Percentiles rank a stretch among this genome's conserved stretches.
These are phyloP conservation scores for Unio pictorum DNA, from an alignment of 2,888 invertebrate genomes.

Conservation along the genomic window DNA sequence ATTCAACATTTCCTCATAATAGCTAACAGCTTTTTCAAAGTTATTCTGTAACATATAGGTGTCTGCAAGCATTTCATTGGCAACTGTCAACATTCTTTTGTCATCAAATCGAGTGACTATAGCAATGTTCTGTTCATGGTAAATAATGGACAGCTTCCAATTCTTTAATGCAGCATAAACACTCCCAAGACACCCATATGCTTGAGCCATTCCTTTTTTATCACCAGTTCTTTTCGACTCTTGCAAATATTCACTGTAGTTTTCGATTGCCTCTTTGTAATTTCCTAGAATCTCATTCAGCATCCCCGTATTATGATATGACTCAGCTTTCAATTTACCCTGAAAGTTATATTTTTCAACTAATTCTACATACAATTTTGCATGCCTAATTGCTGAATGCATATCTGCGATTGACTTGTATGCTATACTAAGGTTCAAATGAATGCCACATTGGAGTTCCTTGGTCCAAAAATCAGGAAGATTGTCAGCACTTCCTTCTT, in stretches of 20 bases:
- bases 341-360: slow-evolving; percentile 45
- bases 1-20: slow-evolving; percentile 50
- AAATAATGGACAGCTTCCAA: slow-evolving; percentile 57
- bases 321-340: slow-evolving; percentile 51
- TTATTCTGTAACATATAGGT: slow-evolving; percentile 57
- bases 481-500: slow-evolving; percentile 35
- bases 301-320: slow-evolving; percentile 64
- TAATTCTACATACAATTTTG: slow-evolving; percentile 45
- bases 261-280: slow-evolving; percentile 57
- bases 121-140: slow-evolving; percentile 62
- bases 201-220: slow-evolving; percentile 56
- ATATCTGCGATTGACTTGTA: slow-evolving; percentile 67
- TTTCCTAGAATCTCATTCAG: slow-evolving; percentile 64
- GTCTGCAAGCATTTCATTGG: slow-evolving; percentile 65
- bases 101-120: slow-evolving; percentile 53
- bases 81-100: slow-evolving; percentile 46
- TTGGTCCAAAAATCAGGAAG: slow-evolving; percentile 66
- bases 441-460: slow-evolving; percentile 64
- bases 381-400: slow-evolving; percentile 58
- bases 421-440: slow-evolving; percentile 67
- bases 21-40: slow-evolving; percentile 49
- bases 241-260: slow-evolving; percentile 58
- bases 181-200: slow-evolving; percentile 67
- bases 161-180: slow-evolving; percentile 61
- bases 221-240: slow-evolving; percentile 52